Percentiles rank a stretch among this genome's conserved stretches.
phyloP scores from a whole-genome alignment of 2,888 invertebrate species.

The Steinernema hermaphroditum region DNA sequence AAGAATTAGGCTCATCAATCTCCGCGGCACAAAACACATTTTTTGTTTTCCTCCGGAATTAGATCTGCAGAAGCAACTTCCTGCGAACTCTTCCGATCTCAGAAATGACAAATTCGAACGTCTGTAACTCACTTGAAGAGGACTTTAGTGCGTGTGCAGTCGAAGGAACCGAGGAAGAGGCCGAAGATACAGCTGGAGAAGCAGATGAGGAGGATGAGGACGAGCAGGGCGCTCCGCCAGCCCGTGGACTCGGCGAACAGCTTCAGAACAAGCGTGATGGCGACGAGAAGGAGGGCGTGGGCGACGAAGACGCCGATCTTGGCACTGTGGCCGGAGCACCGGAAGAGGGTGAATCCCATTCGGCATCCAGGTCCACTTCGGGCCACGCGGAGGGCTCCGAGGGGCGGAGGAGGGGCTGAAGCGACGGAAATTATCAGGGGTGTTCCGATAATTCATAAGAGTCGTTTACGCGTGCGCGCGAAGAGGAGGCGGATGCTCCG shows the following conservation, averaged over 20 bases:
- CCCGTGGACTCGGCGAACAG: constrained; percentile 23
- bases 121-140: constrained; percentile 21
- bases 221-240: constrained; percentile 14
- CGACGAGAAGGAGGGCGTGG: constrained; percentile 13
- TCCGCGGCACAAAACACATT: too few relatives aligned
- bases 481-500: neutral
- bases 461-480: neutral
- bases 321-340: constrained; percentile 25
- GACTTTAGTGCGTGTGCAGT: constrained; percentile 15
- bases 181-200: constrained; percentile 30
- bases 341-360: constrained; percentile 13
- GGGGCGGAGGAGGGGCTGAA: constrained; percentile 8
- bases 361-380: constrained; percentile 12
- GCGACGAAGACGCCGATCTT: constrained; percentile 7
- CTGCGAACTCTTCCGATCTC: too few relatives aligned
- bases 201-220: constrained; percentile 28
- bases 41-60: too few relatives aligned
- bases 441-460: neutral
- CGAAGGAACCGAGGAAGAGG: constrained; percentile 21
- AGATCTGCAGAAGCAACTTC: too few relatives aligned
- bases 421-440: neutral
- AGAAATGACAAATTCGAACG: too few relatives aligned
- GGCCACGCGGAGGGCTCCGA: neutral
- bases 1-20: too few relatives aligned
- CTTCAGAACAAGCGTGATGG: constrained; percentile 12